These are phyloP conservation scores for Nothobranchius furzeri DNA, from an alignment of 2,113 vertebrate species.

Conservation along the genomic window DNA sequence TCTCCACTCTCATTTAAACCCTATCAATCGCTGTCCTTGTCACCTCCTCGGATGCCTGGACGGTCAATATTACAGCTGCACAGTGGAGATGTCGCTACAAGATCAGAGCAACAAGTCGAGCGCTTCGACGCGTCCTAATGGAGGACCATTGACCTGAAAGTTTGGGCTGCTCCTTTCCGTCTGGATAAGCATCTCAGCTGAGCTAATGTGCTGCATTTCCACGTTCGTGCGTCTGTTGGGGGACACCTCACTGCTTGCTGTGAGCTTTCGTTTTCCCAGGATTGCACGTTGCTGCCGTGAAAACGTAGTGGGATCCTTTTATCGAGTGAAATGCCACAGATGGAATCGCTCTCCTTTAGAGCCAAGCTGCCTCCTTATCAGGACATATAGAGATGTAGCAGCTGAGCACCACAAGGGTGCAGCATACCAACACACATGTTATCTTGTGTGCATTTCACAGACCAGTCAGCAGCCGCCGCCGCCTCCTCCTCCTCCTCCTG, in stretches of 20 bases:
- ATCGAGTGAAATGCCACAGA: slow-evolving; percentile 63
- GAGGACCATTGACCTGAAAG: slow-evolving; percentile 50
- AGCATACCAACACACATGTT: slow-evolving; percentile 76
- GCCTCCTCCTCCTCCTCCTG: background rate
- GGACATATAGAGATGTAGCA: slow-evolving; percentile 63
- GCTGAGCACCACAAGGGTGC: slow-evolving; percentile 73
- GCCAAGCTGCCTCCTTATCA: slow-evolving; percentile 60
- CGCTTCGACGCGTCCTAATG: slow-evolving; percentile 49
- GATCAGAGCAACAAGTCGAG: slow-evolving; percentile 43
- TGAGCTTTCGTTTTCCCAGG: slow-evolving; percentile 4
- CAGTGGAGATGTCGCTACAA: slow-evolving; percentile 34
- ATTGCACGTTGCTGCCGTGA: slow-evolving; percentile 21
- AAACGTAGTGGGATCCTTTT: slow-evolving; percentile 52
- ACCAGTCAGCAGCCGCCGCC: slow-evolving; percentile 10
- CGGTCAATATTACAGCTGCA: slow-evolving; percentile 50
- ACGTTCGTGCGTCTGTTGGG: slow-evolving; percentile 21
- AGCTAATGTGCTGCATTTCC: slow-evolving; percentile 24
- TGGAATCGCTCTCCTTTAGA: slow-evolving; percentile 58
- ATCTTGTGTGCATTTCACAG: slow-evolving; percentile 61
- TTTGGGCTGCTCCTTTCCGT: slow-evolving; percentile 6
- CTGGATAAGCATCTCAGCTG: slow-evolving; percentile 3
- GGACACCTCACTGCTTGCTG: background rate
- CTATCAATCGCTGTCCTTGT: slow-evolving; percentile 75
- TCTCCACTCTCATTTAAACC: slow-evolving; percentile 73
- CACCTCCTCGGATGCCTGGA: slow-evolving; percentile 58